Evolutionary conservation across 2,113 vertebrate genomes (phyloP), one percentile per base, ranked within the genome.

Genomic region (Willisornis vidua): DNA sequence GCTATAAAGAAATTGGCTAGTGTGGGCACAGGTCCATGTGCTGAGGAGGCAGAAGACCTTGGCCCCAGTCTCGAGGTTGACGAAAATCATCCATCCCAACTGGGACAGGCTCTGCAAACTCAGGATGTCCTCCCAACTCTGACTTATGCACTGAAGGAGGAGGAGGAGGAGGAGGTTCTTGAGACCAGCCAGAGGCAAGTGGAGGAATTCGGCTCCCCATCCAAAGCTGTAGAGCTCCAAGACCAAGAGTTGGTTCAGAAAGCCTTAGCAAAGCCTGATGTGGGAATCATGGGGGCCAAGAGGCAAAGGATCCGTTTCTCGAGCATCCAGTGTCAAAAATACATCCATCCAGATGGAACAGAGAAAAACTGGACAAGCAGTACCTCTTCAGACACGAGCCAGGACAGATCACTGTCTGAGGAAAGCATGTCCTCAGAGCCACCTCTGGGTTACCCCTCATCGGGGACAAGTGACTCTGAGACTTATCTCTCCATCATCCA

Each of bases 291-390:
- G 52, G 97, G 98, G 37, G 89, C 98, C 58, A 99, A 99, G 94
- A 98, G 98, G 81, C 99, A 98, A 96, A 98, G 98, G 81, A 99
- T 99, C 76, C 98, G 98, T 18, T 99, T 99, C 96, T 99, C 99
- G 0, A 99, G 96, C 29, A 99, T 99, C 94, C 99, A 99, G 90
- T 99, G 99, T 97, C 99, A 99, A 96, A 99, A 98, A 87, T 99
- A 99, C 49, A 96, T 98, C 10, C 98, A 97, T 33, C 92, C 98
- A 1, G 98, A 99, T 1, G 98, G 97, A 41, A 94, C 98, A 0
- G 98, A 98, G 71, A 97, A 97, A 55, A 96, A 97, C 71, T 98
- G 98, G 96, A 92, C 97, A 12, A 98, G 98, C 90, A 98, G 97
- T 73, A 97, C 97, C 1, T 98, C 98, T 33, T 97, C 97, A 3